Evolutionary conservation across 1,140 invertebrate species (phyloP), one percentile per base, ranked within the genome.

Genomic region (Heterodera schachtii): DNA sequence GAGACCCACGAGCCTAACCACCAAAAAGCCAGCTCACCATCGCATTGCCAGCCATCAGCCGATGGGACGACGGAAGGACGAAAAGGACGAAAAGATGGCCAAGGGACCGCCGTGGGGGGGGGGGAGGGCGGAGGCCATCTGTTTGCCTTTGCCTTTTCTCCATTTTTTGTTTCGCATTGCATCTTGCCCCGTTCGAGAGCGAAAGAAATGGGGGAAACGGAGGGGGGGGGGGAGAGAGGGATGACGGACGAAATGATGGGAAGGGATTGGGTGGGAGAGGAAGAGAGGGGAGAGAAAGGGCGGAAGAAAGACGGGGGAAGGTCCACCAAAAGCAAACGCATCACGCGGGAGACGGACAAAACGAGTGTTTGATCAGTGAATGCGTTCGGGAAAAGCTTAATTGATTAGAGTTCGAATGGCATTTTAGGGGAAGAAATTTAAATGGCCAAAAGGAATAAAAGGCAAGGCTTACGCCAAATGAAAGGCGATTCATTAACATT

Each of bases 231-330:
- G 57, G 13, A 60, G 5, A 13, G 57, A 3, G 13, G 57, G 57
- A 60, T 3, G 9, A 19, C 9, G 57, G 16, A 60, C 9, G 57
- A n/a, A 52, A n/a, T 16, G 74, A 57, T 16, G 66, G 19, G 19
- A 57, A 52, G n/a, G 74, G 74, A 57, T 9, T 43, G 19, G 57
- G 41, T 46, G 47, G 19, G 49, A 47, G 44, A 43, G 74, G 52
- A 57, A 57, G 52, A 7, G 44, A 75, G 13, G 19, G 13, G 74
- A n/a, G 19, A 75, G 31, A 13, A 52, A 41, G 31, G 31, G 31
- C 31, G n/a, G n/a, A 73, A 31, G 71, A 73, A 16, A 75, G 73
- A 75, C 9, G 21, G 19, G 57, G 57, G 57, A 60, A 60, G 57
- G 57, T 60, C 57, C 57, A 60, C 13, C 57, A 60, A 60, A 16